Base-by-base conservation (phyloP, 2,888 invertebrate species). In the Acleris laterana region DNA sequence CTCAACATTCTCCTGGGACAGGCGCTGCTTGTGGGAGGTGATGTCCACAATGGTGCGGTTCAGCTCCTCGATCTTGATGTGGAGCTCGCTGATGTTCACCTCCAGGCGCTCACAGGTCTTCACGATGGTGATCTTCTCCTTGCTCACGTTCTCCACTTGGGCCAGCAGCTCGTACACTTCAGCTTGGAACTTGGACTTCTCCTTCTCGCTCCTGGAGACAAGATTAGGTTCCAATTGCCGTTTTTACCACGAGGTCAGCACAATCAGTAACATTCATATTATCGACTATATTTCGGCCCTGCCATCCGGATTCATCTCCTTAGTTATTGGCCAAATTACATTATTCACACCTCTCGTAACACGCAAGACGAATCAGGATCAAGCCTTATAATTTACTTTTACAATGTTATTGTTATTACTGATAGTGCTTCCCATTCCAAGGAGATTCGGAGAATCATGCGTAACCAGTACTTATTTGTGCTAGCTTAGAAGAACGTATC, bases 11-110 rank as follows among this genome's bases (percentile, higher is more conserved):
- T 98, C 98, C 91, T 97, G 97, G 69, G 98, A 98, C 79, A 99
- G 94, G 81, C 99, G 97, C 83, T 98, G 97, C 93, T 99, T 99
- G 93, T 98, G 98, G 75, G 98, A 98, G 80, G 98, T 98, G 88
- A 99, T 97, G 91, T 99, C 99, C 80, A 99, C 97, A 80, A 99
- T 97, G 76, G 98, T 98, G 93, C 99, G 98, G 94, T 98, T 98
- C 83, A 99, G 93, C 91, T 99, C 98, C 85, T 99, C 99, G 87
- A 99, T 98, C 93, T 97, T 98, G 87, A 99, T 96, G 93, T 97
- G 96, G 77, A 99, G 94, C 92, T 99, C 99, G 86, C 96, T 96
- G 88, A 99, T 96, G 87, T 94, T 95, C 81, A 99, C 93, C 88
- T 99, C 99, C 81, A 99, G 94, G 88, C 95, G 97, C 93, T 99